phyloP scores from a whole-genome alignment of 2,797 vertebrate genomes.

The Micropoecilia bifurca region DNA sequence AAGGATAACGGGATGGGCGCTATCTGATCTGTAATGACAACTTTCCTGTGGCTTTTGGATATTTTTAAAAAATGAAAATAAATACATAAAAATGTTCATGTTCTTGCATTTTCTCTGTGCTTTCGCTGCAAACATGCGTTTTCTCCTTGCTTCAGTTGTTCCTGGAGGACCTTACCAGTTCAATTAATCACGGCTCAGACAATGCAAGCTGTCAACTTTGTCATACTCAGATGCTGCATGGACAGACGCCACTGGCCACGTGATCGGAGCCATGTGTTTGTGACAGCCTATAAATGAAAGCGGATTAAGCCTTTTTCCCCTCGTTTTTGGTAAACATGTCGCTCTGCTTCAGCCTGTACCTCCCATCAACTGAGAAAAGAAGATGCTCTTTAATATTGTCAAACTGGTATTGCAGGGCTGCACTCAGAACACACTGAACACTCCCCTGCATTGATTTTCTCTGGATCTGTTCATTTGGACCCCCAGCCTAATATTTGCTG shows the following conservation, averaged over 20 bases:
- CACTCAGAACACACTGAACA: constrained; percentile 38
- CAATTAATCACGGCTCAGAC: constrained; percentile 57
- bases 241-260: constrained; percentile 68
- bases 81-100: not conserved
- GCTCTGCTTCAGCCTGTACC: not conserved
- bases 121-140: constrained; percentile 1
- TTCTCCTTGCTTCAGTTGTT: not conserved
- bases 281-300: constrained; percentile 27
- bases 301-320: constrained; percentile 32
- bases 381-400: constrained; percentile 18
- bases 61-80: not conserved
- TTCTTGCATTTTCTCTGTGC: not conserved
- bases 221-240: constrained; percentile 44
- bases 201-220: constrained; percentile 62
- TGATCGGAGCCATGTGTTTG: constrained; percentile 56
- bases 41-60: not conserved
- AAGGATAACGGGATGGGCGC: not conserved
- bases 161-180: constrained; percentile 1
- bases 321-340: constrained; percentile 30
- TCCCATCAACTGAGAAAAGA: not conserved
- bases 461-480: constrained; percentile 39
- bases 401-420: constrained; percentile 35
- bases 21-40: not conserved
- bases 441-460: constrained; percentile 45
- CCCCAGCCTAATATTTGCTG: not conserved